phyloP scores from a whole-genome alignment of 2,113 vertebrate genomes.

The Melanostigma gelatinosum region DNA sequence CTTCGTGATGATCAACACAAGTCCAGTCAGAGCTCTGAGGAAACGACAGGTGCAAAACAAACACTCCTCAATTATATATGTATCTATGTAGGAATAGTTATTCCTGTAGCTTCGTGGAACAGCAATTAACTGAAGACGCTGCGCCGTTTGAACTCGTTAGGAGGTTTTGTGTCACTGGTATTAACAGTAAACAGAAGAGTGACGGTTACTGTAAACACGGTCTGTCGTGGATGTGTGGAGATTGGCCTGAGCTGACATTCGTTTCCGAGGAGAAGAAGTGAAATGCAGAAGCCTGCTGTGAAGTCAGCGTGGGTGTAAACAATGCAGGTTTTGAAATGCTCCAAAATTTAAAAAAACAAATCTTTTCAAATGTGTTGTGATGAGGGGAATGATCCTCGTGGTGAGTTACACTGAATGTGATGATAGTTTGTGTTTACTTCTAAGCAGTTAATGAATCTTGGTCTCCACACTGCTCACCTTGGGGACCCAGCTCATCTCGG shows the following conservation, averaged over 20 bases:
- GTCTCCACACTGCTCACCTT: conserved; percentile 83
- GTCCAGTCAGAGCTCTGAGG: conserved; percentile 1
- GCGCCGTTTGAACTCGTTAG: no score
- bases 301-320: no score
- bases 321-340: no score
- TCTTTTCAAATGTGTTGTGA: neutral
- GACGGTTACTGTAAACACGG: no score
- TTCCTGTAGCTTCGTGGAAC: neutral
- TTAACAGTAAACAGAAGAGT: no score
- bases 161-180: no score
- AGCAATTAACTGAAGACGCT: neutral
- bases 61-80: neutral
- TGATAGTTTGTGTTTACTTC: neutral
- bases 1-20: conserved; percentile 1
- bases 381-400: neutral
- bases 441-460: neutral
- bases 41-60: neutral
- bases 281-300: no score
- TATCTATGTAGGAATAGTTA: neutral
- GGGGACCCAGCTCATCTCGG: conserved; percentile 86
- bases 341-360: no score
- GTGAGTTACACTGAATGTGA: neutral
- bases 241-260: no score
- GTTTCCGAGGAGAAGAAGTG: neutral
- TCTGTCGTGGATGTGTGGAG: no score